Evolutionary conservation across 2,888 invertebrate genomes (phyloP), one percentile per base, ranked within the genome.

Genomic region (Galerucella nymphaeae): DNA sequence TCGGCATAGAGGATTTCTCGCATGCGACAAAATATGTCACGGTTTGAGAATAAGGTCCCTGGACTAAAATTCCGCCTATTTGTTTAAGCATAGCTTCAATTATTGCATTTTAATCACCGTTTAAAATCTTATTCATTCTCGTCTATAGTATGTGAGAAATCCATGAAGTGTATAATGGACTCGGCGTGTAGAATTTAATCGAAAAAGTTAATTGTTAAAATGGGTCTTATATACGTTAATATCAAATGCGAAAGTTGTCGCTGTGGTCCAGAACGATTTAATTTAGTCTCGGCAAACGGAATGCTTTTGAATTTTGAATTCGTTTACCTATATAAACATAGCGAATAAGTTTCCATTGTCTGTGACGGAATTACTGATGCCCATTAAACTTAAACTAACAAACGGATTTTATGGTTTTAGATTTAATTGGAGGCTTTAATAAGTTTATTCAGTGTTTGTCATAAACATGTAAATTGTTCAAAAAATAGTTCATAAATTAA

Each of bases 151-250:
- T 41, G 61, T 18, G 61, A 66, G 38, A 18, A 16, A 20, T 55
- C n/a, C 50, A 42, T 38, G 41, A 53, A 53, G 45, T 9, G 20
- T 72, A 75, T 75, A 73, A 76, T 70, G 70, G 53, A 71, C 69
- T 58, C 55, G 23, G 69, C 16, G 64, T 61, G 53, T 66, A 71
- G 74, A 76, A 76, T 78, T 79, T 77, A 78, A 79, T 79, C 79
- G 74, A 75, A 78, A 80, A 80, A 80, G 77, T 80, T 80, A 80
- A 74, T 77, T 71, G 77, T 76, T 79, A 76, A 79, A 79, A 76
- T 75, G 68, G 50, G 70, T 77, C 73, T 77, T 76, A 73, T 72
- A 73, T 72, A 75, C 77, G 78, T 77, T 76, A 73, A 75, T 79
- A 76, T 70, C 66, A 11, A 62, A 62, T 63, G 61, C 70, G 38